Conservation (phyloP, 2,113 vertebrate genomes). For the Equus quagga region DNA sequence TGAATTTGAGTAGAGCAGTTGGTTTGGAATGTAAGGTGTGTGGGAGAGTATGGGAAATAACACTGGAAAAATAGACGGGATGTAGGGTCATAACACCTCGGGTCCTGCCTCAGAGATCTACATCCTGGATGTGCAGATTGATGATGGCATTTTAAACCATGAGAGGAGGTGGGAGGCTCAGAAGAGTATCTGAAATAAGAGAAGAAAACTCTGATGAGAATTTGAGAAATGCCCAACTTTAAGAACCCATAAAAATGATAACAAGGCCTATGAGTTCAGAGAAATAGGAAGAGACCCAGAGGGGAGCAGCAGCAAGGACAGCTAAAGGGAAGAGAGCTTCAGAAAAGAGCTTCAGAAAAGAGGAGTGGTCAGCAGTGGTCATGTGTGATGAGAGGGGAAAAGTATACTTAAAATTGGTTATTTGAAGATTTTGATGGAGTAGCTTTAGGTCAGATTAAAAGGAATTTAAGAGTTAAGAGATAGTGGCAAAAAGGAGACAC, state of each 20-base stretch:
- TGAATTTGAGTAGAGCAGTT: neutral
- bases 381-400: neutral
- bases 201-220: neutral
- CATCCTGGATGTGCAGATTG: neutral
- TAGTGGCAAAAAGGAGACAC: neutral
- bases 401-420: neutral
- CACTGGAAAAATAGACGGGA: neutral
- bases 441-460: neutral
- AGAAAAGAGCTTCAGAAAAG: neutral
- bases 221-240: neutral
- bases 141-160: too few relatives aligned
- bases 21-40: neutral
- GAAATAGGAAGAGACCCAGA: neutral
- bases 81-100: rapidly evolving
- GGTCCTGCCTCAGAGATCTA: neutral
- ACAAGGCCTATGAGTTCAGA: neutral
- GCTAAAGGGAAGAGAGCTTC: neutral
- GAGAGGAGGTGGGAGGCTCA: neutral
- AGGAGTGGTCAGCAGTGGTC: neutral
- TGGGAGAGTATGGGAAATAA: neutral
- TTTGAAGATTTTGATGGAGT: neutral
- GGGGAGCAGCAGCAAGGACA: neutral
- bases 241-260: neutral
- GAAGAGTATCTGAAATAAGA: neutral
- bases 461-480: neutral